Evolutionary conservation across 35 echinoderm and acorn worm species (phyloP), one percentile per base, ranked within the genome.

Genomic region (Stichopus chloronotus): DNA sequence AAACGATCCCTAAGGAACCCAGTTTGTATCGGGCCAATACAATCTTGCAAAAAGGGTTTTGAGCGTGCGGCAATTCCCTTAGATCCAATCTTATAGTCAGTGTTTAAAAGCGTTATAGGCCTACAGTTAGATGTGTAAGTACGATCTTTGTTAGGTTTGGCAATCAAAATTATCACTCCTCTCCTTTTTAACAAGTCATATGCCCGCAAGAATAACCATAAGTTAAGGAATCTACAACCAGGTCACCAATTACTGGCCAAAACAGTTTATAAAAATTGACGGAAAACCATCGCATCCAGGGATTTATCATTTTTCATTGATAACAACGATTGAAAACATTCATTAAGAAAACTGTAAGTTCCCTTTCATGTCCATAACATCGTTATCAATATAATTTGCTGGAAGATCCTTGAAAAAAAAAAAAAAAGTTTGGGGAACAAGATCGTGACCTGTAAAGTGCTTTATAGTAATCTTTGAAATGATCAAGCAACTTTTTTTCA

Each of bases 151-250:
- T 76, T 76, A 4, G 71, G 71, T 76, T 76, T 76, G 5, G 71
- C 16, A 12, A 76, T 76, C 71, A 76, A 76, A 76, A 4, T 76
- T 5, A 12, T 12, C 4, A 76, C 11, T 4, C 4, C 11, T 76
- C 71, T 76, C 17, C 71, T 76, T 76, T 76, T 12, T 76, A 14
- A 76, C 71, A 76, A 76, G 71, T 76, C 71, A 76, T n/a, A 76
- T 76, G 71, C 11, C 71, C 71, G 24, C 71, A 12, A 76, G 11
- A 76, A 12, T n/a, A n/a, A n/a, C n/a, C n/a, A n/a, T n/a, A n/a
- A n/a, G n/a, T n/a, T n/a, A n/a, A n/a, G n/a, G n/a, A 76, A 12
- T 76, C 71, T 76, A 76, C 71, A 12, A 76, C 71, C 71, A 76
- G 24, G 11, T 76, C 71, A 76, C 5, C 71, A n/a, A 76, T 76